A percentile compares a stretch with the other conserved stretches of the same genome.
Conservation (phyloP, 2,888 invertebrate genomes). For the Ryuthela nishihirai region DNA sequence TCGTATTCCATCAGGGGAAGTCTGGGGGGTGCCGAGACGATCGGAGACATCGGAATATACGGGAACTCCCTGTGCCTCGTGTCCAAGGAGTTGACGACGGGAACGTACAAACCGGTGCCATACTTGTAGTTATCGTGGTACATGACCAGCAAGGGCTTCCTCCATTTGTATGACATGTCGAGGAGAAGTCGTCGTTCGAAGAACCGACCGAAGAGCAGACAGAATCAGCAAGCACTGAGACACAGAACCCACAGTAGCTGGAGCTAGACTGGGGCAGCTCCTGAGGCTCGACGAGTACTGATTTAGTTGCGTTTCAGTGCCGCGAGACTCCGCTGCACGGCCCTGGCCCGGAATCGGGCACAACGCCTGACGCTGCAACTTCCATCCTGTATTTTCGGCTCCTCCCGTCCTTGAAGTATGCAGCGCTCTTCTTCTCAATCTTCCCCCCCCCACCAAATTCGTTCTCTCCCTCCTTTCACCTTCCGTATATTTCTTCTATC, state of each 20-base stretch:
- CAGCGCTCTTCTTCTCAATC: not conserved
- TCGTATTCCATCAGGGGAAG: conserved; percentile 27
- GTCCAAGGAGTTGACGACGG: conserved; percentile 24
- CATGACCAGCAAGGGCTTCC: conserved; percentile 41
- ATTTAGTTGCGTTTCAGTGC: too few relatives aligned
- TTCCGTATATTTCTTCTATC: too few relatives aligned
- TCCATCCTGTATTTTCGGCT: conserved; percentile 26
- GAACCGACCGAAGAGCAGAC: not conserved
- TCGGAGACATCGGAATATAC: conserved; percentile 1
- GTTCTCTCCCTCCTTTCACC: too few relatives aligned
- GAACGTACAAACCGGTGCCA: conserved; percentile 41
- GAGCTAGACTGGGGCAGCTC: too few relatives aligned
- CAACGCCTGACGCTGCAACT: conserved; percentile 25
- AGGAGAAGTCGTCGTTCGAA: too few relatives aligned
- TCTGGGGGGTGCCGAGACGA: conserved; percentile 16
- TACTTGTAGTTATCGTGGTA: conserved; percentile 43
- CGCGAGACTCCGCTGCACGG: too few relatives aligned
- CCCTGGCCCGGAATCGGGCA: too few relatives aligned
- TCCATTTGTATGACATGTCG: conserved; percentile 35
- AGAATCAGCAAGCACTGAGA: too few relatives aligned
- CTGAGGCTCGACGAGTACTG: too few relatives aligned
- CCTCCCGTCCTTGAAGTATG: conserved; percentile 15
- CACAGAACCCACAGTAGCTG: too few relatives aligned
- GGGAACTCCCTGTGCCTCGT: conserved; percentile 3
- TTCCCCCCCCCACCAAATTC: too few relatives aligned